phyloP scores from a whole-genome alignment of 1,140 invertebrate species.

The Halictus rubicundus region DNA sequence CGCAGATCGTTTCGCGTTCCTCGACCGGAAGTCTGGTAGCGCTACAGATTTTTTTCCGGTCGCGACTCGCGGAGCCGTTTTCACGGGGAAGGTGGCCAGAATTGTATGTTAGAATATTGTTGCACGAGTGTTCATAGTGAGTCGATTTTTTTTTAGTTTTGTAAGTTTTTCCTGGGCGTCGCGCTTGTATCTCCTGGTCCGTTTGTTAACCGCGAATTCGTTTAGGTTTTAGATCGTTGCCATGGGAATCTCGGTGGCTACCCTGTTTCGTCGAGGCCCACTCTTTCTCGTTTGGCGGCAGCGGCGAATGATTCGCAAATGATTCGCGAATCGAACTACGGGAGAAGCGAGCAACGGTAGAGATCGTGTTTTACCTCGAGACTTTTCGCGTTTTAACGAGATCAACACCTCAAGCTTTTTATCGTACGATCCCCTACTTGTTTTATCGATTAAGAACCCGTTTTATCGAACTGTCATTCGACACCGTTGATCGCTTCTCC shows the following conservation, averaged over 20 bases:
- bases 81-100: neutral
- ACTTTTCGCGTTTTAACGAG: neutral
- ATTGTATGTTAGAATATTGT: neutral
- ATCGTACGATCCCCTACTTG: neutral
- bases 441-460: neutral
- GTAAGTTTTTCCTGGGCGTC: neutral
- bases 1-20: neutral
- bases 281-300: too few relatives aligned
- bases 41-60: neutral
- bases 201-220: neutral
- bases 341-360: neutral
- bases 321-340: too few relatives aligned
- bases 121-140: neutral
- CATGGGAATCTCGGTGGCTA: too few relatives aligned
- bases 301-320: too few relatives aligned
- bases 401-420: too few relatives aligned
- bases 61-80: neutral
- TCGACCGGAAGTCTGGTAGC: neutral
- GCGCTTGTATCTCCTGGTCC: too few relatives aligned
- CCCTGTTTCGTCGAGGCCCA: too few relatives aligned
- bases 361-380: neutral
- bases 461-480: neutral
- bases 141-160: neutral
- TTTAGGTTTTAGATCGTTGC: too few relatives aligned
- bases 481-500: neutral